These are phyloP conservation scores for Nasonia giraulti DNA, from an alignment of 1,140 invertebrate species.

Conservation along the genomic window DNA sequence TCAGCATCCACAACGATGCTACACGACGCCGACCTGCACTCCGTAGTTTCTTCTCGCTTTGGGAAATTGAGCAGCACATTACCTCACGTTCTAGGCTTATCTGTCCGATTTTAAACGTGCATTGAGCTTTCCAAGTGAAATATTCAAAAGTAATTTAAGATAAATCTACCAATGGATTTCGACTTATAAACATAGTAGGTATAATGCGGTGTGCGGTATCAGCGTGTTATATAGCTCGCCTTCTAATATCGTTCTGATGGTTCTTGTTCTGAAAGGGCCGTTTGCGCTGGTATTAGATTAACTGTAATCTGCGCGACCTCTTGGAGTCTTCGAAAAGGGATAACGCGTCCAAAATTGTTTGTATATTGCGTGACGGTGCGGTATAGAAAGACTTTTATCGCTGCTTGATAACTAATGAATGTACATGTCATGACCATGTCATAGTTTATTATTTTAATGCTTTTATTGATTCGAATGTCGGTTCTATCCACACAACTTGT, in stretches of 20 bases:
- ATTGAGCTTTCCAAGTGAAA: no score
- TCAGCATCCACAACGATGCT: conserved; percentile 53
- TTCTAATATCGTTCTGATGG: conserved; percentile 32
- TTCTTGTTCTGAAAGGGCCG: conserved; percentile 2
- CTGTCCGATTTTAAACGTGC: not conserved
- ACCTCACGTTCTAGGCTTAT: not conserved
- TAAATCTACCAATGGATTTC: no score
- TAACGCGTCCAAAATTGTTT: not conserved
- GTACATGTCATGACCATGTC: no score
- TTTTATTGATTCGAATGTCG: no score
- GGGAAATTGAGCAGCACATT: not conserved
- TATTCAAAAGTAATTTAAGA: no score
- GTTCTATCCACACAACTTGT: no score
- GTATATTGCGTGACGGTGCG: not conserved
- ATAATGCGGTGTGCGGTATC: not conserved
- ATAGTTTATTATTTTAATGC: no score
- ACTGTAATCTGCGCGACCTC: not conserved
- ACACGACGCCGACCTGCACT: not conserved
- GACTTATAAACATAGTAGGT: no score
- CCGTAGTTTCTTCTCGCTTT: not conserved
- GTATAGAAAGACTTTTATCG: not conserved
- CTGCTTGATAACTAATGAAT: no score
- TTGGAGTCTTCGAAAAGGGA: not conserved
- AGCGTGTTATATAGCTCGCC: not conserved
- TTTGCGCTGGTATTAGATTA: conserved; percentile 14